Conservation (phyloP, 1,140 invertebrate genomes). For the Adelges cooleyi region DNA sequence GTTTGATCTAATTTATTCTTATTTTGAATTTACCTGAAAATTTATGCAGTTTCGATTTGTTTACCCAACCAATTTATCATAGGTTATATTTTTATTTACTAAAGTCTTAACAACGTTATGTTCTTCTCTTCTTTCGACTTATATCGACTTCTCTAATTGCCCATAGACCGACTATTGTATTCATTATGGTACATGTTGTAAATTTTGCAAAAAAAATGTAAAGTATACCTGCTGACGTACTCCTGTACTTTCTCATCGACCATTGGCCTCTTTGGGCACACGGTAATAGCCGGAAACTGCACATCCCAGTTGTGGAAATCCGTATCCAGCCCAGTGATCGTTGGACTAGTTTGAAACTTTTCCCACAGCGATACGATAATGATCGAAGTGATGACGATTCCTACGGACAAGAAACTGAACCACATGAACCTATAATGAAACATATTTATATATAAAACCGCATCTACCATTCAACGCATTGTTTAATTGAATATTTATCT, state of each 20-base stretch:
- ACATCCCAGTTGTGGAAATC: slow-evolving; percentile 64
- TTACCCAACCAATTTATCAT: too few relatives aligned
- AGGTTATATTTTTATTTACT: too few relatives aligned
- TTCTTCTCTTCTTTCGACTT: too few relatives aligned
- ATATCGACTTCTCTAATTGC: too few relatives aligned
- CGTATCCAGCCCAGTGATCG: slow-evolving; percentile 51
- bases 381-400: slow-evolving; percentile 50
- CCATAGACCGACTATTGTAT: too few relatives aligned
- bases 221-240: slow-evolving; percentile 35
- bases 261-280: slow-evolving; percentile 47
- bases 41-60: too few relatives aligned
- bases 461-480: not conserved
- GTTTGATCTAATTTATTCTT: too few relatives aligned
- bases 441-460: not conserved
- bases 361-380: slow-evolving; percentile 62
- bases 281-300: slow-evolving; percentile 53
- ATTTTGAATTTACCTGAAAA: too few relatives aligned
- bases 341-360: slow-evolving; percentile 67
- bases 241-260: slow-evolving; percentile 40
- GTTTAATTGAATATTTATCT: not conserved
- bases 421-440: slow-evolving; percentile 51
- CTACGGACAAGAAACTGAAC: slow-evolving; percentile 55
- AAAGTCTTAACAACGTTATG: too few relatives aligned
- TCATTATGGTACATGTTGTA: too few relatives aligned
- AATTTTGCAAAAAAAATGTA: too few relatives aligned